Evolutionary conservation across 2,113 vertebrate species (phyloP), one percentile per base, ranked within the genome.

Genomic region (Anser cygnoides): DNA sequence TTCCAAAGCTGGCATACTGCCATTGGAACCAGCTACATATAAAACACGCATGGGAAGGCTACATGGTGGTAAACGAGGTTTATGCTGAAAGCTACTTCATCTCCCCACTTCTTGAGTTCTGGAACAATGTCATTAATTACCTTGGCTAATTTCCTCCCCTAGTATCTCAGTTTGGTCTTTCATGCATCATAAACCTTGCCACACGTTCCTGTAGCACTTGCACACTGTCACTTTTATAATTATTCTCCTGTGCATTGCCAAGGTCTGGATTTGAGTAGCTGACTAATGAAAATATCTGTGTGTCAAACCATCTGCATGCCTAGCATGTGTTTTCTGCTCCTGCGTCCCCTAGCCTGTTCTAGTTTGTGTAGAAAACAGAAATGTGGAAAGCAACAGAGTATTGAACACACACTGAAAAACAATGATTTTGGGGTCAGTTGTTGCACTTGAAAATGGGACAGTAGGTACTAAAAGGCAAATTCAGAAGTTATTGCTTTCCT

Each of bases 261-360:
- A 88, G 35, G 74, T 93, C 74, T 93, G 77, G 8, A 66, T 91
- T 94, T 89, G 23, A 62, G 22, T 89, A 55, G 35, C 29, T 75
- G 58, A 78, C 66, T 94, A 79, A 97, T 93, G 92, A 76, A 74
- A 96, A 87, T 71, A 78, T 71, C 76, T 74, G 46, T 65, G 26
- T 84, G 79, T 93, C 77, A 82, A 74, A 70, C 23, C 79, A 57
- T 39, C 61, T 84, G 43, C 63, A 31, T 72, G 28, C 17, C 43
- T 50, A 54, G 18, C 21, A 4, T 41, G 52, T 61, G 10, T 82
- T 54, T 87, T 61, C 74, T 92, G 21, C 25, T 86, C 23, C 22
- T 26, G 23, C 16, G 61, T 59, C 39, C 21, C n/a, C 23, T 91
- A 2, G 37, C 58, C 23, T 63, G 3, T 13, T 75, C 43, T 49